Evolutionary conservation across 2,797 vertebrate species (phyloP), one percentile per base, ranked within the genome.

Genomic region (Cirrhinus molitorella): DNA sequence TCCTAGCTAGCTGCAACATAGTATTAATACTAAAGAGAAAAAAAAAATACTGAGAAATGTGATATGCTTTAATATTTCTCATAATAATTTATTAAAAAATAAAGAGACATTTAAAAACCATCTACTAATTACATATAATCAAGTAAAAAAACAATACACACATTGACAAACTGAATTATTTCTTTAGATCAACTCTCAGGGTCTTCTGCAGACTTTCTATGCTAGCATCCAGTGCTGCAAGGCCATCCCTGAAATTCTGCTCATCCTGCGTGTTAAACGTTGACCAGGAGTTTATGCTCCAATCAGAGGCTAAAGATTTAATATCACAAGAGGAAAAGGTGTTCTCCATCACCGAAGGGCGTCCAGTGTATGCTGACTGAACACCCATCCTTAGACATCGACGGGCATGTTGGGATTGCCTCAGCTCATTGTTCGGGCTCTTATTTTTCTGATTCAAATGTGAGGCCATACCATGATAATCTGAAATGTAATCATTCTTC

Each of bases 191-290:
- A 67, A 90, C 91, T 47, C 94, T 93, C 4, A 99, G 90, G 0
- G 96, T 97, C 79, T 89, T 95, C 93, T 98, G 97, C 75, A 98
- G 93, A 76, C 91, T 95, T 65, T 96, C 96, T 28, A 99, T 99
- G 87, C 96, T 97, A 53, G 97, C 97, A 53, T 99, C 98, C 88
- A 99, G 90, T 0, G 97, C 96, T 1, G 95, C 97, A 81, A 99
- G 93, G 19, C 97, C 96, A 0, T 95, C 96, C 68, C 94, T 94
- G 72, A 99, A 99, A 25, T 96, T 95, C 11, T 94, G 94, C 87
- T 99, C 97, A 34, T 98, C 97, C 43, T 68, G 94, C 19, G 97
- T 97, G 68, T 97, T 95, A 79, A 98, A 98, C 0, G 96, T 97
- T 11, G 96, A 97, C 49, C 94, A 92, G 1, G 97, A 96, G 43